Evolutionary conservation across 2,797 vertebrate genomes (phyloP).

Genomic region (Pseudochromis fuscus): DNA sequence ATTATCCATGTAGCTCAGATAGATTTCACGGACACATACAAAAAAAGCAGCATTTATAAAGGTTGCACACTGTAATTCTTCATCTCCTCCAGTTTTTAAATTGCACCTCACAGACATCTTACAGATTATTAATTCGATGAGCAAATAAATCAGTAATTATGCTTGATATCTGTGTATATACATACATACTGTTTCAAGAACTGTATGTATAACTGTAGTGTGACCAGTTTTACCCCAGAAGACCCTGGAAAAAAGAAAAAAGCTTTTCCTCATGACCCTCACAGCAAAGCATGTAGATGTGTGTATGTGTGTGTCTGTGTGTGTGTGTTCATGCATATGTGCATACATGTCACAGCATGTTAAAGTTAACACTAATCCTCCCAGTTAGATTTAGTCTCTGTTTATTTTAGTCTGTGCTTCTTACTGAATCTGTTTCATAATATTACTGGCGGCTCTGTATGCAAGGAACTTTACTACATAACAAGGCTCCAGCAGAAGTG

Average conservation of each 20-base stretch:
- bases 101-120: not conserved
- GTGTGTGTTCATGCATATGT: slow-evolving; percentile 1
- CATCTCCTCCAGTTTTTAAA: not conserved
- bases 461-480: not conserved
- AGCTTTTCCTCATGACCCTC: slow-evolving; percentile 16
- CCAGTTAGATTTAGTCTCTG: not conserved
- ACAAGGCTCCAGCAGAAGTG: not conserved
- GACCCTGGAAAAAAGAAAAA: slow-evolving; percentile 4
- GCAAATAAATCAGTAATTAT: slow-evolving; percentile 1
- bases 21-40: not conserved
- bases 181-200: not conserved
- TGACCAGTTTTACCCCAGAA: slow-evolving; percentile 17
- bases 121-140: no score
- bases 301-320: not conserved
- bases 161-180: not conserved
- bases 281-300: not conserved
- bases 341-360: not conserved
- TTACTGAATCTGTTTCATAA: not conserved
- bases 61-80: not conserved
- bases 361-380: not conserved
- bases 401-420: not conserved
- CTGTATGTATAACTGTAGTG: slow-evolving; percentile 4
- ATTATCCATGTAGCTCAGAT: not conserved
- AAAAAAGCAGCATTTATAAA: not conserved
- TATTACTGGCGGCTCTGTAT: slow-evolving; percentile 16